Percentiles rank a stretch among this genome's conserved stretches.
Conservation (phyloP, 1,140 invertebrate genomes). For the Rhagoletis pomonella region DNA sequence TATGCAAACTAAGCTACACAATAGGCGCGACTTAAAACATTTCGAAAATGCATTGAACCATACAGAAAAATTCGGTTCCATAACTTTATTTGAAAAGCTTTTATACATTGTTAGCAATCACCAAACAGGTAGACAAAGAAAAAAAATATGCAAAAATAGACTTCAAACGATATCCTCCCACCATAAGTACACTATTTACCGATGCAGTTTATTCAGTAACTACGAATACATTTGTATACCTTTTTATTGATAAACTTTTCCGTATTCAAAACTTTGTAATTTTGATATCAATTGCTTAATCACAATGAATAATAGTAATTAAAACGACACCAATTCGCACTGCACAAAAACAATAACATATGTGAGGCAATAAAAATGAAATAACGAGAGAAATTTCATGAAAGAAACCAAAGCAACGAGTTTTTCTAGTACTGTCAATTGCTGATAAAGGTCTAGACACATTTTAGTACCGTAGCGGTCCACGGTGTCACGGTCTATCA, state of each 20-base stretch:
- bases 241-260: background rate
- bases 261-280: background rate
- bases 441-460: background rate
- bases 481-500: too few relatives aligned
- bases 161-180: background rate
- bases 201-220: background rate
- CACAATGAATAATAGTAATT: background rate
- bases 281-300: slow-evolving; percentile 10
- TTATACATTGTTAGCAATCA: background rate
- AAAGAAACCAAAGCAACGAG: slow-evolving; percentile 17
- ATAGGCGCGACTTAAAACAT: background rate
- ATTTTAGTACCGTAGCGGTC: background rate
- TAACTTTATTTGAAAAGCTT: background rate
- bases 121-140: too few relatives aligned
- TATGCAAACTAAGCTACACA: background rate
- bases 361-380: slow-evolving; percentile 28
- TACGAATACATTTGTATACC: background rate
- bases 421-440: background rate
- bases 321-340: background rate
- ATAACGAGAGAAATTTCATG: background rate
- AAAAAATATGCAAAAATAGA: background rate
- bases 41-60: slow-evolving; percentile 20
- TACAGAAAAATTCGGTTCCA: background rate
- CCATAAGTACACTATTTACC: background rate
- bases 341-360: slow-evolving; percentile 51